Evolutionary conservation across 2,797 vertebrate species (phyloP).

Genomic region (Thamnophis elegans): DNA sequence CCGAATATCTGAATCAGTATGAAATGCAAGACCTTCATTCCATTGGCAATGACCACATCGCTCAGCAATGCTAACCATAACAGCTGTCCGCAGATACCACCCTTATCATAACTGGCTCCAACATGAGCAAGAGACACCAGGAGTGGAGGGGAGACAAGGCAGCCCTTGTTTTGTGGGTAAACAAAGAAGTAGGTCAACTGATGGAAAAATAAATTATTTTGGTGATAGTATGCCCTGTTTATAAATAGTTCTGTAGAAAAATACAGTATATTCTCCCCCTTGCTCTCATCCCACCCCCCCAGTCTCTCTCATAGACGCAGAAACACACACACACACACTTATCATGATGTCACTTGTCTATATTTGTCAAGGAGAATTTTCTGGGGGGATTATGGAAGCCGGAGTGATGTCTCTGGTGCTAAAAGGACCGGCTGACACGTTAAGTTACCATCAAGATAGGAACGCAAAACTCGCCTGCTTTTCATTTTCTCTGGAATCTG

Average conservation of each 20-base stretch:
- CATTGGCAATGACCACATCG: conserved; percentile 72
- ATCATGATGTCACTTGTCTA: conserved; percentile 62
- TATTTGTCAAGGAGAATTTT: conserved; percentile 74
- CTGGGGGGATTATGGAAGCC: conserved; percentile 58
- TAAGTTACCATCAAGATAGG: conserved; percentile 62
- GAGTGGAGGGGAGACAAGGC: conserved; percentile 45
- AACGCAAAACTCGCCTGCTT: conserved; percentile 57
- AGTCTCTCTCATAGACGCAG: not conserved
- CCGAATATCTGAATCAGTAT: conserved; percentile 63
- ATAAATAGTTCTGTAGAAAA: conserved; percentile 58
- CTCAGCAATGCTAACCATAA: conserved; percentile 77
- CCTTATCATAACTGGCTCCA: conserved; percentile 63
- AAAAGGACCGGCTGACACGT: conserved; percentile 71
- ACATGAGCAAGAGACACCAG: conserved; percentile 60
- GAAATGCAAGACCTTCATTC: conserved; percentile 76
- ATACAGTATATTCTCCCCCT: not conserved
- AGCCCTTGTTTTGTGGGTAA: conserved; percentile 58
- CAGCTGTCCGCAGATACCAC: conserved; percentile 76
- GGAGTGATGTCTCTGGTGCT: conserved; percentile 70
- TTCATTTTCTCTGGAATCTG: conserved; percentile 54
- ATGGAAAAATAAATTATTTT: conserved; percentile 47
- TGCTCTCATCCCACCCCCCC: not conserved
- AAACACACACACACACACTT: conserved; percentile 19
- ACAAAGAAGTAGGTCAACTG: conserved; percentile 48
- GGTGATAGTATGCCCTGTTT: conserved; percentile 60